Conservation (phyloP, 1,140 invertebrate genomes). For the Scylla paramamosain region DNA sequence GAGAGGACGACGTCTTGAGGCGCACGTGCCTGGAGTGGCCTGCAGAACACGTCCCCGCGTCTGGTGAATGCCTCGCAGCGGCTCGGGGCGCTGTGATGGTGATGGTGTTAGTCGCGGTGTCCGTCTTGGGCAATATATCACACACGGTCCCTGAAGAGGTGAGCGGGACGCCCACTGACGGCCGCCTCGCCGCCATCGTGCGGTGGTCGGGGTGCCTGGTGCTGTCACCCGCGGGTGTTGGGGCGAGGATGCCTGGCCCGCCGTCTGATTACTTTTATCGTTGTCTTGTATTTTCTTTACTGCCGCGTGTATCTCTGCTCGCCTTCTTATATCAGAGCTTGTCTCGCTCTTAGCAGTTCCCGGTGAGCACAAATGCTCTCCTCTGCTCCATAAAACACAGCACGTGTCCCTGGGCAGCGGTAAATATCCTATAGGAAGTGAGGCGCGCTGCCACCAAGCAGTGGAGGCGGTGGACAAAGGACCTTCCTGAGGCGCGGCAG, state of each 20-base stretch:
- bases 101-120: background rate
- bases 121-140: conserved; percentile 10
- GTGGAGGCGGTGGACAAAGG: background rate
- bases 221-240: background rate
- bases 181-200: background rate
- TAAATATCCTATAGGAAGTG: background rate
- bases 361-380: background rate
- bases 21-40: background rate
- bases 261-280: background rate
- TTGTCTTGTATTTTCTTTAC: background rate
- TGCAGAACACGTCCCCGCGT: background rate
- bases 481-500: background rate
- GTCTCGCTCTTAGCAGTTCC: background rate
- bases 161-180: background rate
- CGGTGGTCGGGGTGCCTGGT: background rate
- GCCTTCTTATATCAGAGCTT: background rate
- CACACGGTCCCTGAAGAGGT: background rate
- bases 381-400: background rate
- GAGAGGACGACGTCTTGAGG: background rate
- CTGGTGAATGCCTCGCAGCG: background rate
- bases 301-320: background rate
- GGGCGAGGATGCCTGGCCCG: background rate
- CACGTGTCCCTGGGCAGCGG: background rate
- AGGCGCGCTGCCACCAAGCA: background rate
- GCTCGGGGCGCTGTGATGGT: background rate